Conservation (phyloP, 2,797 vertebrate genomes). For the Stomatorhinus walkeri region DNA sequence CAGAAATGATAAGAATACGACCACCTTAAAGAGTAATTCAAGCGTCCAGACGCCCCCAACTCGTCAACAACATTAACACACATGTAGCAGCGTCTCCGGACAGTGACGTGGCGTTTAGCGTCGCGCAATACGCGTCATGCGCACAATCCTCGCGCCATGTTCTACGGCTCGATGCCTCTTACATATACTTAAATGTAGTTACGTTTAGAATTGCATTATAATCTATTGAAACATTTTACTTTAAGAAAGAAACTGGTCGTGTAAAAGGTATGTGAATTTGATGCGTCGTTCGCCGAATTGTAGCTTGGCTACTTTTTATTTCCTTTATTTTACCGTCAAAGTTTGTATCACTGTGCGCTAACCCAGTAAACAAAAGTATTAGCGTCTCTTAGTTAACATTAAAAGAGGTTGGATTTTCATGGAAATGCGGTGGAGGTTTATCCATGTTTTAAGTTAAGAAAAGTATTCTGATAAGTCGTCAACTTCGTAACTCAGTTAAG, state of each 20-base stretch:
- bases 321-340: not conserved
- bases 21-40: not conserved
- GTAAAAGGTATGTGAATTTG: constrained; percentile 10
- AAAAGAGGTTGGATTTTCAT: not conserved
- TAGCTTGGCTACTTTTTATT: not conserved
- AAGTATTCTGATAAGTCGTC: not conserved
- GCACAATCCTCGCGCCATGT: not conserved
- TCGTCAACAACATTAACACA: constrained; percentile 38
- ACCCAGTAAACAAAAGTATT: not conserved
- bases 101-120: constrained; percentile 54
- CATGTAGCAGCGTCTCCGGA: constrained; percentile 44
- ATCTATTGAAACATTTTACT: not conserved
- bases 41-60: constrained; percentile 16
- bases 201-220: not conserved
- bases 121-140: constrained; percentile 55
- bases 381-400: not conserved
- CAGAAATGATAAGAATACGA: not conserved
- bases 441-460: not conserved
- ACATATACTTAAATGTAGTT: constrained; percentile 1
- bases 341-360: not conserved
- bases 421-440: not conserved
- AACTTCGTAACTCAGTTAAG: not conserved
- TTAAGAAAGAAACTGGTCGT: not conserved
- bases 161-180: not conserved
- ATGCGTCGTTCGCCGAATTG: not conserved